Evolutionary conservation across 2,797 vertebrate species (phyloP), one percentile per base, ranked within the genome.

Genomic region (Urocyon cinereoargenteus): DNA sequence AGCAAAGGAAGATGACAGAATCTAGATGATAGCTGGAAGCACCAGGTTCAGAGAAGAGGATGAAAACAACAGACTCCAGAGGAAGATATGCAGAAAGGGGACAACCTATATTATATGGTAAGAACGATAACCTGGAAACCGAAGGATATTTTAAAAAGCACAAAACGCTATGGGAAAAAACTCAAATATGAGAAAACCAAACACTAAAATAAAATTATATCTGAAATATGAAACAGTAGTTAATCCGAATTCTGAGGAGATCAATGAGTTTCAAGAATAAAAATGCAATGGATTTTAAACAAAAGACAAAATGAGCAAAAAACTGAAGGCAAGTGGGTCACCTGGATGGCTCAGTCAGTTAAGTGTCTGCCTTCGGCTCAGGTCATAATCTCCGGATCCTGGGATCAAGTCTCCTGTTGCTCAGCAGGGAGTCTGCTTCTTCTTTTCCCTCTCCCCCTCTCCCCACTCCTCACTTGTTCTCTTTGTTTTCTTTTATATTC

Each of bases 181-280:
- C 16, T 61, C 66, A 86, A 10, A 26, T 83, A 28, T 94, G 22
- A 92, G 31, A 85, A 95, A 92, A 28, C 2, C n/a, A 53, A 57
- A 78, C 31, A 77, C 45, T 86, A 51, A 73, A 90, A 61, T 88
- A 91, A 68, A 93, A 45, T 59, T 70, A 72, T 88, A 34, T 51
- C 64, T 94, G 22, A 92, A 96, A 72, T 73, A 94, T 26, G 26
- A 93, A 90, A 31, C 36, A 81, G 86, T 1, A 64, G 40, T 51
- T 91, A 40, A 79, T 49, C 24, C 59, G 40, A 55, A 68, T 88
- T 78, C 86, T 88, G 81, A 93, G 34, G 51, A 91, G 53, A 90
- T 75, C 19, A 57, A 5, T 81, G 64, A 79, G 9, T 84, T 88
- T 93, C 28, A 62, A 59, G 36, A 86, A 91, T 26, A 78, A 91